Conservation (phyloP, 23 tunicate genomes). For the Trididemnum nubilum region DNA sequence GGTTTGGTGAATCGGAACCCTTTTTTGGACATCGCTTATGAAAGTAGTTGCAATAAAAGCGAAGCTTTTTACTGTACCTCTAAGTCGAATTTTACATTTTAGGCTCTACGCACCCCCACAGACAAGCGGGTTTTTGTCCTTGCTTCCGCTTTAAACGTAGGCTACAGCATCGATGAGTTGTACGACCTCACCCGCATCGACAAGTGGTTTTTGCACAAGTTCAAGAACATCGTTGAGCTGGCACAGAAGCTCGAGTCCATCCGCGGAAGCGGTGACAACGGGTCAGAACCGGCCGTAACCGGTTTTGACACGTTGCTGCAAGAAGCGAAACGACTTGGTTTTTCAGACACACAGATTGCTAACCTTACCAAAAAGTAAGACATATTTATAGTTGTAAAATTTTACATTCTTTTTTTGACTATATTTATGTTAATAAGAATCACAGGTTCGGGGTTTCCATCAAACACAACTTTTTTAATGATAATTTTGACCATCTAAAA, state of each 20-base stretch:
- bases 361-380: conserved; percentile 38
- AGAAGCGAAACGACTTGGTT: conserved; percentile 68
- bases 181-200: conserved; percentile 84
- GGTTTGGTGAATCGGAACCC: too few species aligned
- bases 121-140: conserved; percentile 85
- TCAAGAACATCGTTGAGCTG: conserved; percentile 64
- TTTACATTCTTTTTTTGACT: too few species aligned
- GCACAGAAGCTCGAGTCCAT: conserved; percentile 45
- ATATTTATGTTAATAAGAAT: too few species aligned
- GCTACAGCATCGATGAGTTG: conserved; percentile 62
- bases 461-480: too few species aligned
- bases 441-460: too few species aligned
- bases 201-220: conserved; percentile 85
- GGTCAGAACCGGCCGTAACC: background rate
- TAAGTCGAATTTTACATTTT: too few species aligned
- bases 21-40: too few species aligned
- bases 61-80: too few species aligned
- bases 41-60: too few species aligned
- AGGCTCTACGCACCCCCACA: conserved; percentile 74
- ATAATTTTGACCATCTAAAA: too few species aligned
- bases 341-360: conserved; percentile 88
- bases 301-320: conserved; percentile 28
- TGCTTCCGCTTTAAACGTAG: conserved; percentile 74
- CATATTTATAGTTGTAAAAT: too few species aligned
- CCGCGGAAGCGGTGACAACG: conserved; percentile 5